Evolutionary conservation across 2,113 vertebrate species (phyloP).

Genomic region (Melanostigma gelatinosum): DNA sequence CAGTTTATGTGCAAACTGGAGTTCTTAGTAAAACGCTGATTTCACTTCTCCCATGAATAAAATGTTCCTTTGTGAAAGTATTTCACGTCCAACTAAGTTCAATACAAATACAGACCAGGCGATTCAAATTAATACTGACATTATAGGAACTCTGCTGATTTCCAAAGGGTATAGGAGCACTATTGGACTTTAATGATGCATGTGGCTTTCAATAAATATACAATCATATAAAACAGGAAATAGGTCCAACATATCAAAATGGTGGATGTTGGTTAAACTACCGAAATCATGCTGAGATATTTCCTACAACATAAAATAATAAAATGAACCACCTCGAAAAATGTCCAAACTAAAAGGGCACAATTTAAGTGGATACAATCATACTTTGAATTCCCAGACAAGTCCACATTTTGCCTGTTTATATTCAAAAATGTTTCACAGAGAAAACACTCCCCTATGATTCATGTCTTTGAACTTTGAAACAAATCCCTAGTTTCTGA

Average conservation of each 20-base stretch:
- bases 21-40: conserved; percentile 14
- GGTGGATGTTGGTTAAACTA: conserved; percentile 8
- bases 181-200: too few relatives aligned
- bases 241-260: not conserved
- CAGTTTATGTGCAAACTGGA: conserved; percentile 17
- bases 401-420: conserved; percentile 67
- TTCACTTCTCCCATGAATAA: too few relatives aligned
- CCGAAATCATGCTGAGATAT: not conserved
- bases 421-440: conserved; percentile 66
- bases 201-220: conserved; percentile 1
- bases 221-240: not conserved
- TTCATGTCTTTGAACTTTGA: conserved; percentile 80
- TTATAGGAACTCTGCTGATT: too few relatives aligned
- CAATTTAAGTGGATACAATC: conserved; percentile 30
- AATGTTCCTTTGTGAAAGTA: too few relatives aligned
- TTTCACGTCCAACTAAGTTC: too few relatives aligned
- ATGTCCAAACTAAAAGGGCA: conserved; percentile 19
- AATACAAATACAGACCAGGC: too few relatives aligned
- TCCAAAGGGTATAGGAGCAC: too few relatives aligned
- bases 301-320: not conserved
- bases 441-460: conserved; percentile 73
- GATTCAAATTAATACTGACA: too few relatives aligned
- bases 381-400: conserved; percentile 74
- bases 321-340: conserved; percentile 15
- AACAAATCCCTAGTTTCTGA: conserved; percentile 76